Evolutionary conservation across 2,113 vertebrate species (phyloP).

Genomic region (Epinephelus cyanopodus): DNA sequence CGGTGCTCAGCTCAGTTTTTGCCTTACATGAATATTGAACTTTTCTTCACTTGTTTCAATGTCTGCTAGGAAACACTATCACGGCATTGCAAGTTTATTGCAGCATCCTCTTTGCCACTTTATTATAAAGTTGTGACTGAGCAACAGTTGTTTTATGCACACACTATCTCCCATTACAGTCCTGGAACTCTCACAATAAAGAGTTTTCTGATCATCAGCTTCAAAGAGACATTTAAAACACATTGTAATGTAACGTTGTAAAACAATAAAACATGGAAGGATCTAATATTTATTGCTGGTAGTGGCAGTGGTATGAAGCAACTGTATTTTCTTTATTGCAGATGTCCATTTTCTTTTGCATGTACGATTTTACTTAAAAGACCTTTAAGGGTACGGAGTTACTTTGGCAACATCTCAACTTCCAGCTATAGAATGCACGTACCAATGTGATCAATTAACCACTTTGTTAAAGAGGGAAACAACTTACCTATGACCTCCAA

Average conservation of each 20-base stretch:
- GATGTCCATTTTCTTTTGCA: not conserved
- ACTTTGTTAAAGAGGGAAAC: not conserved
- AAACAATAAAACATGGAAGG: not conserved
- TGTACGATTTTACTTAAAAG: not conserved
- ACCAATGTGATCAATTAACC: not conserved
- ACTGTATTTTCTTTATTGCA: not conserved
- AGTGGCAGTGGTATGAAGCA: not conserved
- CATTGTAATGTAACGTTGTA: too few relatives aligned
- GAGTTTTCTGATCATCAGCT: too few relatives aligned
- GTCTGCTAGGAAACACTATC: not conserved
- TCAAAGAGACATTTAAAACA: too few relatives aligned
- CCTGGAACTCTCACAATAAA: not conserved
- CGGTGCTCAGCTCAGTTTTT: not conserved
- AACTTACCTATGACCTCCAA: slow-evolving; percentile 75
- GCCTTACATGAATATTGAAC: too few relatives aligned
- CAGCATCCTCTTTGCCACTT: not conserved
- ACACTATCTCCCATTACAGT: not conserved
- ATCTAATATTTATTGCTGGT: not conserved
- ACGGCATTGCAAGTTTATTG: not conserved
- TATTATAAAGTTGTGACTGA: not conserved
- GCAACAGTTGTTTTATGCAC: not conserved
- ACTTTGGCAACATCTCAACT: not conserved
- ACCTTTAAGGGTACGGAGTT: not conserved
- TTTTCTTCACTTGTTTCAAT: not conserved
- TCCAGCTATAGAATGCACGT: not conserved